Conservation (phyloP, 2,888 invertebrate species). For the Baronia brevicornis region DNA sequence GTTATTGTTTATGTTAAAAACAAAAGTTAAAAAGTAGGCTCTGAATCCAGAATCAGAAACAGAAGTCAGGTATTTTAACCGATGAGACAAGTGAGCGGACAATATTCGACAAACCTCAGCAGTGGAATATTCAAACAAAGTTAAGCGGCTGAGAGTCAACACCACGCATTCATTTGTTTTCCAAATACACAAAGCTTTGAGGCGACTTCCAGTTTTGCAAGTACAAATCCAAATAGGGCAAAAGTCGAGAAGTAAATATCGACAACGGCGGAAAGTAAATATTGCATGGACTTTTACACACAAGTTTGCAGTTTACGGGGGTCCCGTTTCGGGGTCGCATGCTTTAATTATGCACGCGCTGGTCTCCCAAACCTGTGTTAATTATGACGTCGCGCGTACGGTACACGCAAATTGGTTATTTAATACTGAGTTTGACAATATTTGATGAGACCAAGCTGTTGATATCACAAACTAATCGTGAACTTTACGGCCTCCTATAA, state of each 20-base stretch:
- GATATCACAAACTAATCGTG: conserved; percentile 6
- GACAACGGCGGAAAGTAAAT: conserved; percentile 1
- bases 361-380: conserved; percentile 54
- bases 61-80: too few species aligned
- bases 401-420: conserved; percentile 51
- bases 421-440: conserved; percentile 30
- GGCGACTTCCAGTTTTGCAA: too few species aligned
- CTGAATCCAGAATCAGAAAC: too few species aligned
- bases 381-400: conserved; percentile 54
- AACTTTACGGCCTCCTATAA: conserved; percentile 7
- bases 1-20: too few species aligned
- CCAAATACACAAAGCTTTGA: too few species aligned
- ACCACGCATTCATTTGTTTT: too few species aligned
- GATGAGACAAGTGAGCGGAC: too few species aligned
- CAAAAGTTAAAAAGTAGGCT: too few species aligned
- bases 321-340: conserved; percentile 35
- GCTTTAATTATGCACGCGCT: conserved; percentile 59
- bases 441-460: conserved; percentile 9
- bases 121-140: too few species aligned
- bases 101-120: too few species aligned
- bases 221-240: not conserved
- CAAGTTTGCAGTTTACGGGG: conserved; percentile 42
- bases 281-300: conserved; percentile 16
- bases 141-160: too few species aligned
- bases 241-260: conserved; percentile 3